Evolutionary conservation across 2,113 vertebrate species (phyloP), one percentile per base, ranked within the genome.

Genomic region (Leptosomus discolor): DNA sequence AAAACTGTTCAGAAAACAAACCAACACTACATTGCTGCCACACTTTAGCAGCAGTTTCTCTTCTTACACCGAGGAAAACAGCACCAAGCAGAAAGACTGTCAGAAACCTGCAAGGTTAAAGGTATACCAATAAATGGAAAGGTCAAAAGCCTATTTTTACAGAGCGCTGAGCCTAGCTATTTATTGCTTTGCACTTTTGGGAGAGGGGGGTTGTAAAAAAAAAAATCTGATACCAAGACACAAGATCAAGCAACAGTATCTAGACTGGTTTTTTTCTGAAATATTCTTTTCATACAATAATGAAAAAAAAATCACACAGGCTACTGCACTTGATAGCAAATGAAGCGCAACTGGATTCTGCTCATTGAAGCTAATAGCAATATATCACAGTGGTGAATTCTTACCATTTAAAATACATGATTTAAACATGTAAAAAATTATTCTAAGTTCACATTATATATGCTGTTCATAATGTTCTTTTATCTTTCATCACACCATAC

Each of bases 131-230:
- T 65, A 95, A 92, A 95, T 10, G 10, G 89, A 94, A 79, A 81
- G 86, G 86, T 84, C 65, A 78, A 77, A 92, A 94, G 51, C 45
- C 39, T 57, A 26, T 77, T 93, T 95, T 80, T 79, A 90, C 48
- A 85, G 63, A 88, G 90, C 79, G 74, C 16, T 7, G 6, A 70
- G 34, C 43, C 71, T 77, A 53, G 26, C 37, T 77, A 83, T 92
- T 94, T 90, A 90, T 84, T 85, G 69, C 76, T 94, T 76, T 92
- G 73, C 48, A 95, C 75, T 88, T 97, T 70, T 45, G 46, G 68
- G 79, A 92, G 30, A 78, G 20, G 26, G 32, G 20, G 10, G 12
- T 5, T 70, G 39, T 90, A 41, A 74, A 77, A 29, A 48, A 27
- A 30, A 17, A 51, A 32, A 36, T 18, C 51, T 75, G 53, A 48